phyloP scores from a whole-genome alignment of 2,113 vertebrate species.

The Nymphicus hollandicus region DNA sequence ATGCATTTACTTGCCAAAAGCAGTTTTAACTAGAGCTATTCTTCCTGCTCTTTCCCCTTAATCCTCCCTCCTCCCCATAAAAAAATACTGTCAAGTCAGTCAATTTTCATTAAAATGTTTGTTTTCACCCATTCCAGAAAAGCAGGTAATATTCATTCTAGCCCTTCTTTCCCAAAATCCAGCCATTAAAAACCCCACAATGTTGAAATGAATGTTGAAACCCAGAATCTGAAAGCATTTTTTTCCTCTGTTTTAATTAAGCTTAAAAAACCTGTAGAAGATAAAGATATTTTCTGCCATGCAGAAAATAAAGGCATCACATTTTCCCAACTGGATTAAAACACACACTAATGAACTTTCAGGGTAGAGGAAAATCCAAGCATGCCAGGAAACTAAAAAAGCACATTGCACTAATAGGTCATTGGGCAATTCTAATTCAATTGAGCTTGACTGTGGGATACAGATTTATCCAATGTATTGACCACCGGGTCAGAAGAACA shows the following conservation, averaged over 20 bases:
- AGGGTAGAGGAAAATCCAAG: neutral
- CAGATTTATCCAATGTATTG: neutral
- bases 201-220: neutral
- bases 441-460: neutral
- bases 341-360: neutral
- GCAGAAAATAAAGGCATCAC: neutral
- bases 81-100: neutral
- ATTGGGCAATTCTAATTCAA: constrained; percentile 10
- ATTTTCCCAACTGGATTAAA: neutral
- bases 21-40: neutral
- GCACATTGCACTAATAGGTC: neutral
- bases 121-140: neutral
- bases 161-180: neutral
- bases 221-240: constrained; percentile 47
- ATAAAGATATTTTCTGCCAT: neutral
- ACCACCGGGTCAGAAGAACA: neutral
- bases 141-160: constrained; percentile 10
- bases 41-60: constrained; percentile 49
- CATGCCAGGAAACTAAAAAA: neutral
- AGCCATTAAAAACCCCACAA: neutral
- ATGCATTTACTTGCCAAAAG: neutral
- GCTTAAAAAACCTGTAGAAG: neutral
- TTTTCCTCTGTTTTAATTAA: neutral
- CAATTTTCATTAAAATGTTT: constrained; percentile 29
- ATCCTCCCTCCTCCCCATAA: neutral